phyloP scores from a whole-genome alignment of 2,113 vertebrate species.

The Crotalus horridus region DNA sequence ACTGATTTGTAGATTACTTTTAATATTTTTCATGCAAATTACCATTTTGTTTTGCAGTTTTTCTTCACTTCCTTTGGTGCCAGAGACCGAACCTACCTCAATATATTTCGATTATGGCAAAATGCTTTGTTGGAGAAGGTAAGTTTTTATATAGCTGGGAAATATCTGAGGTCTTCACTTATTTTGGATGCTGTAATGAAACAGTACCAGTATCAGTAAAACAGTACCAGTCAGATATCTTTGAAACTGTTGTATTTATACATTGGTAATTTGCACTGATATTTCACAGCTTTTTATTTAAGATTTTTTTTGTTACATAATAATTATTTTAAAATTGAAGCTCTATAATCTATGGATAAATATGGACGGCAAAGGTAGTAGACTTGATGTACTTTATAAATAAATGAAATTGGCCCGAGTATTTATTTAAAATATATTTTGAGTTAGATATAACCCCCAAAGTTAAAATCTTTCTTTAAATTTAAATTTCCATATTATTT shows the following conservation, averaged over 20 bases:
- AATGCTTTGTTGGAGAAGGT: conserved; percentile 88
- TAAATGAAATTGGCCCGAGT: not conserved
- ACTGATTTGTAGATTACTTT: not conserved
- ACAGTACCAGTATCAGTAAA: not conserved
- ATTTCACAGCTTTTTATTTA: not conserved
- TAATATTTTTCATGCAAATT: not conserved
- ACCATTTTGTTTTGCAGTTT: conserved; percentile 67
- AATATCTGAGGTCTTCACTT: not conserved
- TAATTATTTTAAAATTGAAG: not conserved
- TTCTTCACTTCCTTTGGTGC: conserved; percentile 91
- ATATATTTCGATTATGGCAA: conserved; percentile 91
- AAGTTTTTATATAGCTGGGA: conserved; percentile 28
- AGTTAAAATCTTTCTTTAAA: not conserved
- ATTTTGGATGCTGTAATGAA: not conserved
- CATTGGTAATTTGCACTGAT: not conserved
- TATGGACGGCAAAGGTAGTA: not conserved
- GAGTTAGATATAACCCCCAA: not conserved
- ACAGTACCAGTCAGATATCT: not conserved
- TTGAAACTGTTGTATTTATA: not conserved
- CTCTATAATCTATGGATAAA: not conserved
- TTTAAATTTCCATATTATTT: not conserved
- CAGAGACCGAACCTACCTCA: conserved; percentile 88
- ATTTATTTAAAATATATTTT: not conserved
- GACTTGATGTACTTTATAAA: not conserved
- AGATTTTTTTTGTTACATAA: not conserved